Evolutionary conservation across 2,888 invertebrate genomes (phyloP), one percentile per base, ranked within the genome.

Genomic region (Brenthis ino): DNA sequence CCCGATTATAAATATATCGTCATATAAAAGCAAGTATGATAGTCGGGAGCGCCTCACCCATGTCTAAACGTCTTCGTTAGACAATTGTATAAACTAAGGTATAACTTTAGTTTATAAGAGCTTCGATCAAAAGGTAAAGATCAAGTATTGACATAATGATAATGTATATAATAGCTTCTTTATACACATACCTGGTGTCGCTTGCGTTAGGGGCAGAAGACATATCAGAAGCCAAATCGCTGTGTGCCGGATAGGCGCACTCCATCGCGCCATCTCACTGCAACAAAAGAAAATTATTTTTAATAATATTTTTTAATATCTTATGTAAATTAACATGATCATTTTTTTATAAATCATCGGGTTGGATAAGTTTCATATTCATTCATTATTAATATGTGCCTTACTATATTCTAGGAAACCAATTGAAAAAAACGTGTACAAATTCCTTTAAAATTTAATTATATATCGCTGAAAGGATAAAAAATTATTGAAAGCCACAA

Each of bases 261-360:
- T 77, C 89, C 91, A 82, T 85, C 89, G 91, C 89, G 89, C 87
- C 92, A 93, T 93, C 85, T 93, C 92, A 92, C 92, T 93, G 86
- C 61, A 89, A 89, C 83, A 86, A 86, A 56, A 57, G 69, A 37
- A 8, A 64, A 64, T 20, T 20, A 24, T 14, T 14, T 48, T 28
- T 43, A 1, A 11, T 43, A 43, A 37, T 8, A 37, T 37, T 8
- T 37, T 43, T 28, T 28, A 3, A 28, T 4, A 28, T 28, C 5
- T 11, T 43, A 43, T 43, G 11, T 43, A 43, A 37, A 8, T 43
- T 43, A 11, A 11, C 37, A 11, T 11, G 0, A 43, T 16, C 11
- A 43, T 43, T 11, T 43, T 43, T 2, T 43, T 43, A 43, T 43
- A 43, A 43, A 43, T 11, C 11, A 43, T 43, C 8, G 11, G 1